phyloP scores from a whole-genome alignment of 2,113 vertebrate species.

The Hyla sarda region DNA sequence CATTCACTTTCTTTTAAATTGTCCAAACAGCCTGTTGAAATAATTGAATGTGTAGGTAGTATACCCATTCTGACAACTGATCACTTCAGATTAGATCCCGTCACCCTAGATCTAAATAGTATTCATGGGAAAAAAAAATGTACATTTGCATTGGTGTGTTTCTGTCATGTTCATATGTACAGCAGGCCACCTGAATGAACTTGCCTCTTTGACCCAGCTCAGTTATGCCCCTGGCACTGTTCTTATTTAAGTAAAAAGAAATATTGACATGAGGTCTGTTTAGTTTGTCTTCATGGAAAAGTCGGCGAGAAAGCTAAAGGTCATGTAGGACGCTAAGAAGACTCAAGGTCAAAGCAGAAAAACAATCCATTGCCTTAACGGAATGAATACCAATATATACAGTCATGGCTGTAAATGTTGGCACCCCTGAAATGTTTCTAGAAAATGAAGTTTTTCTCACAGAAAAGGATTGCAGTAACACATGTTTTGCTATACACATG shows the following conservation, averaged over 20 bases:
- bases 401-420: too few species aligned
- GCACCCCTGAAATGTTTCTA: too few species aligned
- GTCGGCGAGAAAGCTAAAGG: background rate
- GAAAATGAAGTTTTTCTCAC: too few species aligned
- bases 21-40: background rate
- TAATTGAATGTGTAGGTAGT: conserved; percentile 4
- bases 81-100: background rate
- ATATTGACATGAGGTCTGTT: background rate
- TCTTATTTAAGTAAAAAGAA: background rate
- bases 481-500: too few species aligned
- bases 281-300: conserved; percentile 5
- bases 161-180: background rate
- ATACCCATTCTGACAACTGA: background rate
- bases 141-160: background rate
- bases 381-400: background rate
- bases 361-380: background rate
- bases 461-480: too few species aligned
- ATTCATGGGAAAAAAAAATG: background rate
- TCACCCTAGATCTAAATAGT: background rate
- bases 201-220: background rate
- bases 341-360: background rate
- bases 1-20: background rate
- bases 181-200: conserved; percentile 2
- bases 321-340: background rate
- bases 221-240: background rate